A percentile compares a stretch with the other conserved stretches of the same genome.
Evolutionary conservation across 30 jellyfish, hydroid and myxozoan genomes (phyloP).

Genomic region (Turritopsis rubra): DNA sequence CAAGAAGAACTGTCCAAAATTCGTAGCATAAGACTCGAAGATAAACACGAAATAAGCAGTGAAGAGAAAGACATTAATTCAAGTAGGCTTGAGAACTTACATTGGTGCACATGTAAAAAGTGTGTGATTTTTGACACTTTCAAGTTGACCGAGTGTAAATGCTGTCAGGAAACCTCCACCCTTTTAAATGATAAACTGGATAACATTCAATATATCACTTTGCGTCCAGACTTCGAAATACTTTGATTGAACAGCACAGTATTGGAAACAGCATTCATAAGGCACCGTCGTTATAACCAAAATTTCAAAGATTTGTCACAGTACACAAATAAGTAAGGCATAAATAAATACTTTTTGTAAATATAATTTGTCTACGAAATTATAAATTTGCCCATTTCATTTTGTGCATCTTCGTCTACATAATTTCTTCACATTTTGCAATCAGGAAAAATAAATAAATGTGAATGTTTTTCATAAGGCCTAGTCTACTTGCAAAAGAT

Average conservation of each 20-base stretch:
- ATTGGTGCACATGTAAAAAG: background rate
- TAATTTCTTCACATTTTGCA: background rate
- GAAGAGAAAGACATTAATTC: background rate
- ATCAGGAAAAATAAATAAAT: background rate
- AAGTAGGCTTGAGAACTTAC: background rate
- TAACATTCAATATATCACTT: background rate
- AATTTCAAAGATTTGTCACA: background rate
- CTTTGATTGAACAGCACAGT: background rate
- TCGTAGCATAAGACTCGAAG: background rate
- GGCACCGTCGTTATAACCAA: background rate
- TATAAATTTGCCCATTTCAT: no score
- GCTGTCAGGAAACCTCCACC: background rate
- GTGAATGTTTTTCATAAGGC: background rate
- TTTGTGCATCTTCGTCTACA: background rate
- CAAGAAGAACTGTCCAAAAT: background rate
- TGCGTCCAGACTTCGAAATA: background rate
- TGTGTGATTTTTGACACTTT: background rate
- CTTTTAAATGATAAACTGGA: background rate
- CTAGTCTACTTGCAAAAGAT: background rate
- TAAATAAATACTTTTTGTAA: background rate
- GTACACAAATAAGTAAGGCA: background rate
- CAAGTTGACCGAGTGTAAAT: background rate
- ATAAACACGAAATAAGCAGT: background rate
- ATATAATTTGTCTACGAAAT: no score
- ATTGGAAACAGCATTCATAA: background rate